Base-by-base conservation (phyloP, 2,113 vertebrate species). In the Cyanocitta stelleri region DNA sequence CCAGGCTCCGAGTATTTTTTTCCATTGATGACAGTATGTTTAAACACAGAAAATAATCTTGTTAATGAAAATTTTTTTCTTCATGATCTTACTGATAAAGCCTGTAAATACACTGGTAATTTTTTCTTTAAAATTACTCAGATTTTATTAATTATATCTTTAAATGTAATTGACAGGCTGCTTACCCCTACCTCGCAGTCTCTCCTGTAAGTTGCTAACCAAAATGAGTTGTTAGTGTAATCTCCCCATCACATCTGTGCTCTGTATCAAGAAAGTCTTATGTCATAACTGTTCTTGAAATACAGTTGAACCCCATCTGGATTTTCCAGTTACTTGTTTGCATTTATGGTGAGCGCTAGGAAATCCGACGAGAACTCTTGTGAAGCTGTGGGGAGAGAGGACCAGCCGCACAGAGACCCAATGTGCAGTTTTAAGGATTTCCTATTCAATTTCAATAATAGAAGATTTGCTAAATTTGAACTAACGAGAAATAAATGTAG, bases 271-370 rank as follows among this genome's bases (percentile, higher is more conserved):
- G 67, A 80, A 87, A 76, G 14, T 85, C 64, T 84, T 81, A 41
- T 9, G 64, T 91, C 46, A 63, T 83, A 96, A 77, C 63, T 84
- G 46, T 91, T 95, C 54, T 68, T 93, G 94, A 86, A 93, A 82
- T 62, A 43, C 54, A n/a, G 76, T 62, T 69, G 72, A 88, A 80
- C 29, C 33, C n/a, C 23, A 32, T 56, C 73, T 85, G 75, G 87
- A 88, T 88, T 88, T 95, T 95, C 76, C 30, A 5, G 52, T 89
- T 91, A 27, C 23, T 63, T 37, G 37, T 96, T 89, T 84, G 58
- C 62, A 56, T 84, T 90, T 77, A 16, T 64, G 55, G 46, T 46
- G 76, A 80, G 67, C 46, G 22, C 58, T 64, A 35, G 48, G 82
- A 93, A 97, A 86, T 68, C 15, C 74, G 75, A n/a, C 0, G 2